These are phyloP conservation scores for Cololabis saira DNA, from an alignment of 2,113 vertebrate genomes.

Conservation along the genomic window DNA sequence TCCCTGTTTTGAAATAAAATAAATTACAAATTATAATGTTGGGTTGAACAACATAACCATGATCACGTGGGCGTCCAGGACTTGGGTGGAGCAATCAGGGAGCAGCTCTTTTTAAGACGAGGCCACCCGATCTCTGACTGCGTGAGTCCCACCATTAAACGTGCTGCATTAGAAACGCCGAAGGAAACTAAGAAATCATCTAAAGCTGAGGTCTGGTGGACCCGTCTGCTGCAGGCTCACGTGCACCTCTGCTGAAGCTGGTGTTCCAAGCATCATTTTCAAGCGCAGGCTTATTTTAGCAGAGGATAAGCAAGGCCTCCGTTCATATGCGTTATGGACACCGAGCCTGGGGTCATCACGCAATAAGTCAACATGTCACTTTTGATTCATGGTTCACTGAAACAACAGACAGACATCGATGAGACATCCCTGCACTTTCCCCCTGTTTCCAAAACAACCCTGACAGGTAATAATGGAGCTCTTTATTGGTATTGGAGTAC, in stretches of 20 bases:
- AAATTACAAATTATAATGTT: too few species aligned
- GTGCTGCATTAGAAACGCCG: neutral
- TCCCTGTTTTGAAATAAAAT: too few species aligned
- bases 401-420: constrained; percentile 25
- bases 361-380: constrained; percentile 49
- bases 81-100: too few species aligned
- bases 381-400: constrained; percentile 36
- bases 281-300: neutral
- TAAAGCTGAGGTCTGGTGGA: constrained; percentile 2
- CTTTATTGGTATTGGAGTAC: constrained; percentile 8
- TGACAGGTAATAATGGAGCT: constrained; percentile 40
- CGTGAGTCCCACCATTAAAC: neutral
- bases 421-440: constrained; percentile 19
- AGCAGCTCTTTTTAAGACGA: neutral
- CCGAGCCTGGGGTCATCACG: neutral
- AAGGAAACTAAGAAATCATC: constrained; percentile 11
- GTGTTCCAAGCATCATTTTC: neutral
- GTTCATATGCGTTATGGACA: constrained; percentile 4
- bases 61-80: too few species aligned
- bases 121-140: neutral
- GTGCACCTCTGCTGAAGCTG: neutral
- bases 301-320: neutral
- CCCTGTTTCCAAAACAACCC: constrained; percentile 25
- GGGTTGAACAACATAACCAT: too few species aligned
- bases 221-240: neutral